These are phyloP conservation scores for Upupa epops DNA, from an alignment of 2,113 vertebrate genomes.

Conservation along the genomic window DNA sequence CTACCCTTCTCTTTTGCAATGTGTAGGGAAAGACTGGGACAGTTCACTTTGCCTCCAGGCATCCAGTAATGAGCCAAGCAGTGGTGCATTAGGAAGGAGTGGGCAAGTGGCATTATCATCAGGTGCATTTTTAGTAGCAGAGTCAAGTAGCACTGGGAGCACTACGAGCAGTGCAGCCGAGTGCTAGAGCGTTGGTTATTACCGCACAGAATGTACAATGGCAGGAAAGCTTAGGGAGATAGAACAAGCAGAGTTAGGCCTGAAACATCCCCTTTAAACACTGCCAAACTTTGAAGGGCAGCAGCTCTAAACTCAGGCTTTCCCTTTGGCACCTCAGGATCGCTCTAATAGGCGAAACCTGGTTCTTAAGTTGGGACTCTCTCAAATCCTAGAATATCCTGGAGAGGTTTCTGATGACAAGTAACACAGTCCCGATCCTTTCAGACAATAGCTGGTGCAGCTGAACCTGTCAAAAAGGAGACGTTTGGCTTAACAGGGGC, in stretches of 20 bases:
- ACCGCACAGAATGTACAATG: slow-evolving; percentile 53
- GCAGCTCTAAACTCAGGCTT: slow-evolving; percentile 47
- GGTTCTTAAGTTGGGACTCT: not conserved
- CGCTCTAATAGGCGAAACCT: not conserved
- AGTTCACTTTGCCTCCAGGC: slow-evolving; percentile 65
- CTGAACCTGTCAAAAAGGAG: not conserved
- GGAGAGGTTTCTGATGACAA: slow-evolving; percentile 34
- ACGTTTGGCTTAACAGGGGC: not conserved
- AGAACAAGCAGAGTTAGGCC: slow-evolving; percentile 59
- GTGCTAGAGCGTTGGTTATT: slow-evolving; percentile 45
- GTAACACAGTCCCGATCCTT: slow-evolving; percentile 34
- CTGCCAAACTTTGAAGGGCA: slow-evolving; percentile 49
- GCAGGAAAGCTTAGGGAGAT: slow-evolving; percentile 42
- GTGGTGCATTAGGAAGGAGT: slow-evolving; percentile 61
- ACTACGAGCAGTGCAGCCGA: slow-evolving; percentile 50
- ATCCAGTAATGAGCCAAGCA: slow-evolving; percentile 68
- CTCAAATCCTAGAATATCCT: slow-evolving; percentile 38
- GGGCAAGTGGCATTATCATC: slow-evolving; percentile 64
- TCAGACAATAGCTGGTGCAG: slow-evolving; percentile 24
- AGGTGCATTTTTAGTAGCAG: slow-evolving; percentile 65
- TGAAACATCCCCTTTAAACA: slow-evolving; percentile 49
- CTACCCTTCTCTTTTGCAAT: slow-evolving; percentile 45
- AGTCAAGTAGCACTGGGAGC: slow-evolving; percentile 61
- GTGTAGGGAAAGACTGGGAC: slow-evolving; percentile 45
- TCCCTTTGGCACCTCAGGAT: slow-evolving; percentile 9